Percentiles rank a stretch among this genome's conserved stretches.
Conservation (phyloP, 2,113 vertebrate genomes). For the Takifugu bimaculatus region DNA sequence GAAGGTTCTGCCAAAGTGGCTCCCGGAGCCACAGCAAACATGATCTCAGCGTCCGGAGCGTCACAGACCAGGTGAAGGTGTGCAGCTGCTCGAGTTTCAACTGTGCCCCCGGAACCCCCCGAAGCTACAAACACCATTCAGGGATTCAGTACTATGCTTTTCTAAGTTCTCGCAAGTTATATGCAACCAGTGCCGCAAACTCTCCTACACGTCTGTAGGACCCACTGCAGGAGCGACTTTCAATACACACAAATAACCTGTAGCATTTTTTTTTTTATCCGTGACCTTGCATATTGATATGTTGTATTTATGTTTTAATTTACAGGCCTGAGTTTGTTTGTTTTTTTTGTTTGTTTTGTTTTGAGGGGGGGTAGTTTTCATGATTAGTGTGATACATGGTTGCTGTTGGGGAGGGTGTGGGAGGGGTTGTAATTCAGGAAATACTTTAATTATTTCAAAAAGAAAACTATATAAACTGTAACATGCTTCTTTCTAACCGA, state of each 20-base stretch:
- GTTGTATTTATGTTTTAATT: slow-evolving; percentile 72
- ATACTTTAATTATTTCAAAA: slow-evolving; percentile 55
- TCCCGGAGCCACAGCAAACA: no score
- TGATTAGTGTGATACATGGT: slow-evolving; percentile 39
- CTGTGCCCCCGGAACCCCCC: slow-evolving; percentile 46
- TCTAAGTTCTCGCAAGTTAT: slow-evolving; percentile 73
- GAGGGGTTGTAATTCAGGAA: slow-evolving; percentile 61
- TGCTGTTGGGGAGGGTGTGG: slow-evolving; percentile 19
- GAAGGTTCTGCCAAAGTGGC: no score
- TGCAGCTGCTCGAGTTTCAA: slow-evolving; percentile 19
- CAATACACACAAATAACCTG: slow-evolving; percentile 63
- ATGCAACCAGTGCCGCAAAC: slow-evolving; percentile 76
- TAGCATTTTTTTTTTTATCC: slow-evolving; percentile 66
- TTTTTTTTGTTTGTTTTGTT: slow-evolving; percentile 10
- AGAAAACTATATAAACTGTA: slow-evolving; percentile 55
- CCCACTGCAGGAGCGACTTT: slow-evolving; percentile 66
- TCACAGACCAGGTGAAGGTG: no score
- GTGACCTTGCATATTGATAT: slow-evolving; percentile 67
- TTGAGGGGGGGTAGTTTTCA: slow-evolving; percentile 37
- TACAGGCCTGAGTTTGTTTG: slow-evolving; percentile 54
- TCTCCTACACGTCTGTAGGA: slow-evolving; percentile 60
- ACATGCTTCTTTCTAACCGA: slow-evolving; percentile 63
- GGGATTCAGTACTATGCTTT: slow-evolving; percentile 81
- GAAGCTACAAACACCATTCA: slow-evolving; percentile 70
- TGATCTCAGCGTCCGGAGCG: no score